These are phyloP conservation scores for Parnassius smintheus DNA, from an alignment of 2,888 invertebrate genomes.

Conservation along the genomic window DNA sequence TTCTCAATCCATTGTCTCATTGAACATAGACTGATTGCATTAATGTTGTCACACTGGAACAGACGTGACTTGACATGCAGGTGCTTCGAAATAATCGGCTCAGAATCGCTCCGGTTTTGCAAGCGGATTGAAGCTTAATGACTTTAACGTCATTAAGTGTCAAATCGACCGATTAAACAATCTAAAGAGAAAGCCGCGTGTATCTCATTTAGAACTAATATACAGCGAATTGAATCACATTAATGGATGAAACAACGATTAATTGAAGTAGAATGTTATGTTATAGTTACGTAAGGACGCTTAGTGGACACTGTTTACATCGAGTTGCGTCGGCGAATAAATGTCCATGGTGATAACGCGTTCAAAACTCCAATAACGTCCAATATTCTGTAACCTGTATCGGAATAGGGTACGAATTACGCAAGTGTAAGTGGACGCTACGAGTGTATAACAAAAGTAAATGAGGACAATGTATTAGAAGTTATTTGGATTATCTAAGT, in stretches of 20 bases:
- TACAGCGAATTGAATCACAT: conserved; percentile 30
- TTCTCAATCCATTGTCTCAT: conserved; percentile 24
- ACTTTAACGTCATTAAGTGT: conserved; percentile 38
- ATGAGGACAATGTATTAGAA: conserved; percentile 10
- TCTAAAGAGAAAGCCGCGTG: conserved; percentile 34
- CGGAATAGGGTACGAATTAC: conserved; percentile 8
- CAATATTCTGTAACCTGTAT: conserved; percentile 2
- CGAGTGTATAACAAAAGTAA: conserved; percentile 14
- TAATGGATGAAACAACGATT: conserved; percentile 17
- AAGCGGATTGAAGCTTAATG: conserved; percentile 37
- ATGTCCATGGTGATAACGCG: conserved; percentile 8
- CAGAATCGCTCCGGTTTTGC: conserved; percentile 33
- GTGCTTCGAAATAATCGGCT: conserved; percentile 33
- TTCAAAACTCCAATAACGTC: conserved; percentile 8
- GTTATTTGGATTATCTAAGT: neutral
- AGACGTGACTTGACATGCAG: conserved; percentile 32
- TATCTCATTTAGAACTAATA: conserved; percentile 29
- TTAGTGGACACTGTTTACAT: conserved; percentile 15
- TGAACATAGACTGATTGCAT: conserved; percentile 20
- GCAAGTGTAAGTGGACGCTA: conserved; percentile 3
- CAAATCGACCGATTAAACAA: conserved; percentile 36
- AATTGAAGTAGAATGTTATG: conserved; percentile 14
- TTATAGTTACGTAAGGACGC: conserved; percentile 14
- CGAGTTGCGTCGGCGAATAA: neutral
- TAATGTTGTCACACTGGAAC: conserved; percentile 26